Base-by-base conservation (phyloP, 2,888 invertebrate genomes). In the Eledone cirrhosa region DNA sequence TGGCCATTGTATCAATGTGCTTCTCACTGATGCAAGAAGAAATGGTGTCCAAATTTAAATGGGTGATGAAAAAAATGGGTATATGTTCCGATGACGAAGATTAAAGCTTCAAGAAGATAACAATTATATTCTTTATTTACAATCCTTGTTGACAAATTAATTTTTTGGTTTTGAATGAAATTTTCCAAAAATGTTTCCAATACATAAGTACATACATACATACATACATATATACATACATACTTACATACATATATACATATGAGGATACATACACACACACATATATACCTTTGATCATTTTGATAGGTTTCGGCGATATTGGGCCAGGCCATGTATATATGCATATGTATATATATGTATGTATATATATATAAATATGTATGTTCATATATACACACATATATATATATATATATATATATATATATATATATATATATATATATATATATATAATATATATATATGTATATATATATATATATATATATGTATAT, bases 1-100 rank as follows among this genome's bases (percentile, higher is more conserved):
- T 91, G 89, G 90, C 91, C n/a, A 90, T 91, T 79, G 81, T 91
- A 79, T 90, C 90, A 47, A 91, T 91, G 91, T 90, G 90, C 80
- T 90, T 91, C 83, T 85, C 89, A 7, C 87, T 91, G 48, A 90
- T 91, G 86, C 90, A 91, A 80, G 90, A 91, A 76, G 90, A 91
- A 82, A 89, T 91, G 78, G 86, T 88, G n/a, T 86, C 89, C 33
- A 90, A 90, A 81, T 88, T 89, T 80, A 83, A 85, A 69, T 90
- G 90, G 90, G 81, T 90, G 78, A 89, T 88, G 14, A 83, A 86
- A 81, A 90, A 90, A 83, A 78, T 91, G 19, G 90, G 90, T 33
- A 85, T 89, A 69, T 80, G 89, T 5, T 88, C 89, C 59, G 85
- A 87, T 75, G 86, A 86, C 4, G 85, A 86, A 2, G 85, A 85